A percentile compares a stretch with the other conserved stretches of the same genome.
phyloP scores from a whole-genome alignment of 2,797 vertebrate genomes.

The Manis javanica region DNA sequence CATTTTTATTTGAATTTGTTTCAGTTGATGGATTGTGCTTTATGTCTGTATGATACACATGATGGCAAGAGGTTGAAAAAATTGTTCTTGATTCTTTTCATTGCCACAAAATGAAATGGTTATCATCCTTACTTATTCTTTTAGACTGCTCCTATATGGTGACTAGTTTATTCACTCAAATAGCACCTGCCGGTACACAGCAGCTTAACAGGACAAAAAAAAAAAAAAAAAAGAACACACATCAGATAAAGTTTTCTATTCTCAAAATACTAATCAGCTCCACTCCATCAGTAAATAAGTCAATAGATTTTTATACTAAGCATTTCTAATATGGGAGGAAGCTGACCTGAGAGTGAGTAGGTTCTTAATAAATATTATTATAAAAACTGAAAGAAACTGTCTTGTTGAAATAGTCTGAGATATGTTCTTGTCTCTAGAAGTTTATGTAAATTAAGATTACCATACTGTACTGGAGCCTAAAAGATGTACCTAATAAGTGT shows the following conservation, averaged over 20 bases:
- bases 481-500: background rate
- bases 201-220: background rate
- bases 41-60: background rate
- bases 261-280: background rate
- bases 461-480: background rate
- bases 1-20: background rate
- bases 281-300: background rate
- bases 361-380: background rate
- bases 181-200: background rate
- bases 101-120: background rate
- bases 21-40: background rate
- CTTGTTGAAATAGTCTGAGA: background rate
- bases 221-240: background rate
- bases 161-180: conserved; percentile 26
- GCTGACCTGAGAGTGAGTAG: background rate
- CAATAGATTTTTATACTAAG: background rate
- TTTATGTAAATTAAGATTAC: background rate
- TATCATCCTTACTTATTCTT: conserved; percentile 41
- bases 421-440: background rate
- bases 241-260: background rate
- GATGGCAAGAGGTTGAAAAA: background rate
- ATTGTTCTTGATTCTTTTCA: background rate
- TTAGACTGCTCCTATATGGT: background rate
- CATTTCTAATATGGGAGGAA: background rate
- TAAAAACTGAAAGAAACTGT: background rate